Evolutionary conservation across 2,888 invertebrate species (phyloP).

Genomic region (Drosophila dives): DNA sequence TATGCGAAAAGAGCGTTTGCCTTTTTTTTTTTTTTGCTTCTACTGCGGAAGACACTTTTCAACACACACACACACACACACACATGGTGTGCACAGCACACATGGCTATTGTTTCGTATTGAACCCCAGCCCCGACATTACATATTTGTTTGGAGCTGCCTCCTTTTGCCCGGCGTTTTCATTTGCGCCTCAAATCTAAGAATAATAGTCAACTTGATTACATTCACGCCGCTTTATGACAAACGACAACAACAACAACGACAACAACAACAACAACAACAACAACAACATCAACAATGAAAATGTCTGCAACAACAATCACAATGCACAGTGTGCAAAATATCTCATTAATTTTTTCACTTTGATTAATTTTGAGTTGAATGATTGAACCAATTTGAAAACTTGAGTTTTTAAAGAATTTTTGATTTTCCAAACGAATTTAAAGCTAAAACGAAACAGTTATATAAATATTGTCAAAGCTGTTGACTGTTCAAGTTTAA

Average conservation of each 20-base stretch:
- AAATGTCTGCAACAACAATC: constrained; percentile 31
- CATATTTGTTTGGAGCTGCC: constrained; percentile 5
- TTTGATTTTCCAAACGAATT: background rate
- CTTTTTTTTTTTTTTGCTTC: constrained; percentile 44
- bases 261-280: constrained; percentile 22
- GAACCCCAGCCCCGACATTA: constrained; percentile 39
- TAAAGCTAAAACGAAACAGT: background rate
- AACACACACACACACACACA: constrained; percentile 33
- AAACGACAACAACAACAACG: constrained; percentile 48
- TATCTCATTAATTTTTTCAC: background rate
- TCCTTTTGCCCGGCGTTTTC: constrained; percentile 54
- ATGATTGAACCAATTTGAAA: no score
- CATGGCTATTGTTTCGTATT: constrained; percentile 66
- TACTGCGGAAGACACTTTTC: constrained; percentile 21
- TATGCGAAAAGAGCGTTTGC: constrained; percentile 65
- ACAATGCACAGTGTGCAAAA: constrained; percentile 38
- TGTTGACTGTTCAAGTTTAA: background rate
- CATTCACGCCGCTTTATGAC: constrained; percentile 77
- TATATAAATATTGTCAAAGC: background rate
- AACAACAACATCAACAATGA: constrained; percentile 32
- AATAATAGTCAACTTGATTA: constrained; percentile 77
- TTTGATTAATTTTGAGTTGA: background rate
- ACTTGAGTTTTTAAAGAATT: background rate
- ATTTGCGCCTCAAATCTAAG: constrained; percentile 78
- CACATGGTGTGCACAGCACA: constrained; percentile 21